Base-by-base conservation (phyloP, 2,888 invertebrate genomes). In the Anaspis maculata region DNA sequence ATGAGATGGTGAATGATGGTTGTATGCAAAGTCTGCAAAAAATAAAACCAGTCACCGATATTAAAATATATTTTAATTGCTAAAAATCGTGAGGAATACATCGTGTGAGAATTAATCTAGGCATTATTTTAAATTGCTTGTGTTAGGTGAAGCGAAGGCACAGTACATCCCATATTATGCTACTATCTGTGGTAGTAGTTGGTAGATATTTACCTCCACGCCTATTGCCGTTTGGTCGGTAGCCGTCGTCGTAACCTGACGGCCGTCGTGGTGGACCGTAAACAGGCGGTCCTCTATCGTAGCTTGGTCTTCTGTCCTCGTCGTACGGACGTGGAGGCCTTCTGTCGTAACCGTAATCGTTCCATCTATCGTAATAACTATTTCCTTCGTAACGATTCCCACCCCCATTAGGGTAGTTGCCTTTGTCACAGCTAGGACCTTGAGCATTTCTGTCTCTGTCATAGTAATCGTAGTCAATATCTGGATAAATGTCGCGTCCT, bases 391-490 rank as follows among this genome's bases (percentile, higher is more conserved):
- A 37, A 9, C 19, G 5, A 5, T 5, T 9, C 5, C 19, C 19
- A 9, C 19, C 19, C 11, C 36, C 29, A 11, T n/a, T 14, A 9
- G 30, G 29, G 19, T 13, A 13, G 9, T 35, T 28, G 10, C 34
- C 14, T 32, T 42, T 42, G 22, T 45, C 39, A 33, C 56, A 57
- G 28, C 52, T 52, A 10, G 31, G 39, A 11, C 47, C 34, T 1
- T 76, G 77, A 36, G 81, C 83, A 53, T 82, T 82, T 13, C 82
- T 69, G 65, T 86, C 84, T 16, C 79, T 68, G 49, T 85, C 84
- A 55, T 83, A 88, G 56, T 83, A 86, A 54, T 88, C 87, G 51
- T 80, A 87, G 46, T 83, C 79, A 15, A 73, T 71, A 51, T 83
- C 82, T 5, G 78, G 74, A 1, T 73, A 69, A 43, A 81, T 73